Evolutionary conservation across 2,888 invertebrate genomes (phyloP), one percentile per base, ranked within the genome.

Genomic region (Oasisia sp.): DNA sequence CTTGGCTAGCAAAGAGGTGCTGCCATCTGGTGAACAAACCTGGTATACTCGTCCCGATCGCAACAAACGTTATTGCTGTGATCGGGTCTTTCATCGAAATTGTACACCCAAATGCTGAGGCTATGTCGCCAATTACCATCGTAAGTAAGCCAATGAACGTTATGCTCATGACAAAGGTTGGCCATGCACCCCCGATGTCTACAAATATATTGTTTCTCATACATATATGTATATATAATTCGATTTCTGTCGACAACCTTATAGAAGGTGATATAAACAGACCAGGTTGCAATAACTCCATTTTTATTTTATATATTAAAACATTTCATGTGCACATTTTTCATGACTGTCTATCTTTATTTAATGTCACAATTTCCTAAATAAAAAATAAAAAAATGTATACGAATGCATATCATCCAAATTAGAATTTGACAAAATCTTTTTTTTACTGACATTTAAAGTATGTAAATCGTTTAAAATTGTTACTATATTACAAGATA

Each of bases 1-100:
- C 19, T 32, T 32, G 90, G 32, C 32, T 2, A 7, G 74, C 19
- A 4, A 50, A 7, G 11, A 92, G 32, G 92, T 56, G 89, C 32
- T 44, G n/a, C 58, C 44, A n/a, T 50, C 32, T 45, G 27, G 32
- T 32, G 74, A 91, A 91, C 91, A 89, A 93, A 96, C 96, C 96
- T 97, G 99, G 99, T 97, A 99, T 98, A 97, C 99, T 99, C 94
- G 99, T 99, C 94, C 99, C 99, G 94, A 99, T 97, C 19, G 99
- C 99, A 32, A 99, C 99, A 96, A 99, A 99, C 89, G 98, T 98
- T 95, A 99, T 98, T 94, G 99, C 99, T 91, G 99, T 99, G 94
- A 99, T 99, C 9, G 98, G 98, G 96, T 99, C 99, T 97, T 98
- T 98, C 95, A 99, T 98, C 94, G 99, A 99, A 92, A 99, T 97